Evolutionary conservation across 1,140 invertebrate species (phyloP), one percentile per base, ranked within the genome.

Genomic region (Trachymyrmex septentrionalis): DNA sequence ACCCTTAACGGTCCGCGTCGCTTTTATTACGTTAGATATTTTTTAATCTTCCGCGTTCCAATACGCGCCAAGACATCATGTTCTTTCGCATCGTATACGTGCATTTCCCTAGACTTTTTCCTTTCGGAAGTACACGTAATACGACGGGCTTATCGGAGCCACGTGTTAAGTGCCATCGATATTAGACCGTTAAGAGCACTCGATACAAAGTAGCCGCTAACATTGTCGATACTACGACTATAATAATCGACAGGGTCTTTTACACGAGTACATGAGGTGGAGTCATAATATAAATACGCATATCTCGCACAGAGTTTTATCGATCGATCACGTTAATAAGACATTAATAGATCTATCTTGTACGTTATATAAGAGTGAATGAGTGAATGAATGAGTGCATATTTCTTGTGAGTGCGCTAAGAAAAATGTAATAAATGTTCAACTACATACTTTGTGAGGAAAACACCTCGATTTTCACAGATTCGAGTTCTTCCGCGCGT

Each of bases 401-500:
- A 21, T 16, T 12, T 67, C 21, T 84, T 27, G 4, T 50, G 38
- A 75, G n/a, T 75, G 80, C 80, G 55, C 38, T 50, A 75, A 21
- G 69, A 50, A 73, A 76, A 59, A 44, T 50, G 38, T 73, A 34
- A 48, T 30, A 38, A 71, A 81, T 30, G 10, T 48, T 21, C 38
- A 24, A 75, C 75, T 84, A 84, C 14, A 69, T 55, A 21, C n/a
- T 77, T 61, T 81, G 59, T 61, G 80, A 75, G 69, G 72, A 75
- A 75, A 84, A 50, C 14, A 44, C 55, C 55, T 84, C 80, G 69
- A 75, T 61, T 84, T 69, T 84, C 80, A 84, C 69, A 84, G 80
- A 84, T 84, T 84, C 80, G 80, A 84, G 80, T 84, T 84, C 80
- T 84, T 84, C 80, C 57, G 50, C 55, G 27, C 27, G n/a, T 48